Base-by-base conservation (phyloP, 2,888 invertebrate species). In the Eilema sororculum region DNA sequence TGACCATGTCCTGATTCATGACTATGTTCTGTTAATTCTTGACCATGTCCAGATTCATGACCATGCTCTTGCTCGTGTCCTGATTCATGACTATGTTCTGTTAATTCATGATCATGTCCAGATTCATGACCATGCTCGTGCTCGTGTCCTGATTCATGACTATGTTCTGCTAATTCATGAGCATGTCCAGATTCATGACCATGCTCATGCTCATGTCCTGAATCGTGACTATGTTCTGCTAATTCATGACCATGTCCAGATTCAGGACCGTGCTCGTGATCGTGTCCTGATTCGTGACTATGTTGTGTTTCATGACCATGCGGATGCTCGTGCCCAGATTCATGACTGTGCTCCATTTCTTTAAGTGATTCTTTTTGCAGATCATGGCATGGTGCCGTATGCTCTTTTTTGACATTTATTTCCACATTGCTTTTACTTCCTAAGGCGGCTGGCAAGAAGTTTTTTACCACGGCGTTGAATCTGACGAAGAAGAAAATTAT, bases 391-490 rank as follows among this genome's bases (percentile, higher is more conserved):
- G 89, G 89, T 37, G 73, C 74, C 12, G 72, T 59, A 16, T 76
- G 60, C 25, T 78, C 72, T 62, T 75, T 78, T 0, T 77, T 76
- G 52, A 65, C 71, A 46, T 73, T 71, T 13, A 57, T 52, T 69
- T 79, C 82, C 37, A 70, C 59, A 69, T 84, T 68, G 0, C 0
- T 73, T n/a, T 76, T 83, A 8, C 60, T 68, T 67, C 82, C 82
- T 13, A 73, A 74, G 20, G 67, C 56, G 8, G 66, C 73, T 0
- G 93, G 93, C 28, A 91, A 81, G 75, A 91, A 90, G 67, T 89
- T 91, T 81, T 89, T 93, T 3, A 95, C 93, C 0, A 94, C 84
- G 56, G 94, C 94, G 67, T 94, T 95, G 72, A 94, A 95, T 75
- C 94, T 95, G 8, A 46, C 20, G 9, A 52, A 52, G 9, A 52